These are phyloP conservation scores for Oceanodroma leucorhoa DNA, from an alignment of 2,797 vertebrate genomes.

Conservation along the genomic window DNA sequence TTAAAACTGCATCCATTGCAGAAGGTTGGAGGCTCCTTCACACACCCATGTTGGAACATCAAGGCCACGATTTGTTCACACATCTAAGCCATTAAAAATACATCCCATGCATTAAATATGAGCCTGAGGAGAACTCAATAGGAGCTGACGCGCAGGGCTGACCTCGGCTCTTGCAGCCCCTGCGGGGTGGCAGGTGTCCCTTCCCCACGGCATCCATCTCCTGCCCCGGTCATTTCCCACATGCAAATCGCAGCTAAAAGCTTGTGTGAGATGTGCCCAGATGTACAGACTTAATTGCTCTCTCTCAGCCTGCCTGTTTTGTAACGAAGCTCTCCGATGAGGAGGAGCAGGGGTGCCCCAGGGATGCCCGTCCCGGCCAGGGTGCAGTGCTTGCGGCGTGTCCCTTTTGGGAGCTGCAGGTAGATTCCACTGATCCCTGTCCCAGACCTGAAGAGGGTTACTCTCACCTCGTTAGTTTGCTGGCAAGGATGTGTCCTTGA, in stretches of 20 bases:
- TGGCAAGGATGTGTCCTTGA: not conserved
- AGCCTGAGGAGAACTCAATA: not conserved
- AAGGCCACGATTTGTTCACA: conserved; percentile 42
- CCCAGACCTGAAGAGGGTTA: not conserved
- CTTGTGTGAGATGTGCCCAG: not conserved
- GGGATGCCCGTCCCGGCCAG: accelerated
- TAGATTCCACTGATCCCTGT: not conserved
- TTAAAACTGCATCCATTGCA: conserved; percentile 37
- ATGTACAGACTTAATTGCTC: not conserved
- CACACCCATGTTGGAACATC: conserved; percentile 18
- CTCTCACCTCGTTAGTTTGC: not conserved
- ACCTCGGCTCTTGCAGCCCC: not conserved
- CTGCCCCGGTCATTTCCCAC: not conserved
- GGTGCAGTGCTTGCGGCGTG: not conserved
- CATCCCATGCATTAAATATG: conserved; percentile 63
- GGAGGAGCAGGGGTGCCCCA: accelerated
- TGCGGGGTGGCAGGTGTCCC: not conserved
- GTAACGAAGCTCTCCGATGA: not conserved
- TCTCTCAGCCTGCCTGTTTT: not conserved
- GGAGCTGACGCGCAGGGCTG: not conserved
- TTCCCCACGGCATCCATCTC: not conserved
- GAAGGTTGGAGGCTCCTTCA: conserved; percentile 61
- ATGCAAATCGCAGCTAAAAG: not conserved
- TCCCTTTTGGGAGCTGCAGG: not conserved
- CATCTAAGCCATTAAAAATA: conserved; percentile 47